Base-by-base conservation (phyloP, 1,140 invertebrate genomes). In the Aporrectodea caliginosa region DNA sequence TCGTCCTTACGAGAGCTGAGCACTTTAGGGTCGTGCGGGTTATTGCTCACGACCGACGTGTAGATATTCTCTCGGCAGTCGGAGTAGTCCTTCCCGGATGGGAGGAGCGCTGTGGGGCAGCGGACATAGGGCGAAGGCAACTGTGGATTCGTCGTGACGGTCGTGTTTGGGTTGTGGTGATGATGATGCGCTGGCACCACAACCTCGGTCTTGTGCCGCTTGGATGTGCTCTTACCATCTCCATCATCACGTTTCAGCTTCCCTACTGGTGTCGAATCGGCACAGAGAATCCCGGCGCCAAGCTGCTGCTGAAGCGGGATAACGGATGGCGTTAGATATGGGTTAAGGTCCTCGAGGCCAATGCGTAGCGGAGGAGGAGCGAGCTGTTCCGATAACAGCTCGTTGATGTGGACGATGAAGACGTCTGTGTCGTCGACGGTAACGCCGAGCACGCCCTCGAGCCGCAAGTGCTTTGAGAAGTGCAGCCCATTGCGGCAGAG, bases 351-450 rank as follows among this genome's bases (percentile, higher is more conserved):
- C 6, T 58, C 43, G 43, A 58, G 43, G 43, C 43, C 43, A 22
- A 58, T 22, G 43, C 43, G 43, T 58, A 58, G 43, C 43, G 43
- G 6, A 22, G 43, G 43, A 22, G 43, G 43, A 6, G 43, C 43
- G 6, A 58, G 43, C 22, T 58, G 43, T 22, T 58, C 43, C 43
- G 43, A 58, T 22, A 58, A 22, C 43, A 58, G 43, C 22, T 58
- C 43, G 43, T 58, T 58, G 43, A 58, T 58, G 43, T 58, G 32
- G 32, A 78, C 77, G 16, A 78, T 34, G 27, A 78, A 78, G 27
- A 78, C 77, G 72, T 78, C 77, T 0, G 32, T 58, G 27, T 78
- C 77, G 27, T 78, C 77, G 27, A 78, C 35, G 30, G 77, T 78
- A 22, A 78, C 70, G 30, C 77, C 77, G 22, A 78, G 32, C 69